Conservation (phyloP, 2,113 vertebrate species). For the Vidua chalybeata region DNA sequence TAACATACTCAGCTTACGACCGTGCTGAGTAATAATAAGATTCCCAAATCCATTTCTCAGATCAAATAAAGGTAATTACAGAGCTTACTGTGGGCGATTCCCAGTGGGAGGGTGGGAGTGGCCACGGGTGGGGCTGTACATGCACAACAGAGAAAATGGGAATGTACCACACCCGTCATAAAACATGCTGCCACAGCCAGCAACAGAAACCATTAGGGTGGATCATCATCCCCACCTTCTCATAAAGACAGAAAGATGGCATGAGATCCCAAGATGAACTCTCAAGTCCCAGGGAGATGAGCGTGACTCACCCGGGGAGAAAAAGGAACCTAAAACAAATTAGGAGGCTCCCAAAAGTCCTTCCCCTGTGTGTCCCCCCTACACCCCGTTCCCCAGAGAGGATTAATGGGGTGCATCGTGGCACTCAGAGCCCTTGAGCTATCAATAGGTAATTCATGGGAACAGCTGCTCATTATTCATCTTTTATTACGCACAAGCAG, state of each 20-base stretch:
- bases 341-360: background rate
- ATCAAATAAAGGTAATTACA: conserved; percentile 77
- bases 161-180: conserved; percentile 77
- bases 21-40: conserved; percentile 48
- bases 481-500: background rate
- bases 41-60: conserved; percentile 68
- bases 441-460: background rate
- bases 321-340: conserved; percentile 5
- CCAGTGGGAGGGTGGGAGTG: conserved; percentile 76
- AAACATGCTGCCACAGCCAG: conserved; percentile 82
- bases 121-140: conserved; percentile 72
- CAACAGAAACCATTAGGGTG: conserved; percentile 84
- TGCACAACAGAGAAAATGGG: conserved; percentile 73
- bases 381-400: background rate
- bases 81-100: conserved; percentile 77
- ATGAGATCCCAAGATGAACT: conserved; percentile 66
- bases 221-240: conserved; percentile 78
- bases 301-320: conserved; percentile 18
- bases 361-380: background rate
- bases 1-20: conserved; percentile 47
- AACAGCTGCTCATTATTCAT: background rate
- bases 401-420: background rate
- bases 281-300: conserved; percentile 51
- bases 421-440: background rate
- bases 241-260: conserved; percentile 71